A percentile compares a stretch with the other conserved stretches of the same genome.
phyloP scores from a whole-genome alignment of 2,113 vertebrate genomes.

The Etheostoma spectabile region DNA sequence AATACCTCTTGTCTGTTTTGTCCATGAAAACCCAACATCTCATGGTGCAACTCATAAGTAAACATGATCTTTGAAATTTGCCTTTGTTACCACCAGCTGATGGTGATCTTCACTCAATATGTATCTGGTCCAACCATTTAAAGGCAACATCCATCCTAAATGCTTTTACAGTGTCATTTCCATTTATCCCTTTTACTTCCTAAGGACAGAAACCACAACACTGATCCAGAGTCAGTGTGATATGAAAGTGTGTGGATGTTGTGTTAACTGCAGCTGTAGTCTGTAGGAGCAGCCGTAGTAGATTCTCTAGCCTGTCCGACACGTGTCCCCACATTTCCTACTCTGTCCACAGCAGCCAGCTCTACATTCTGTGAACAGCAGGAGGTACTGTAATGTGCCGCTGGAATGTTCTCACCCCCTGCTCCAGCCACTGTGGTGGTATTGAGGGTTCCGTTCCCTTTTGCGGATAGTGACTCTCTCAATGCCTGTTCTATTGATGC shows the following conservation, averaged over 20 bases:
- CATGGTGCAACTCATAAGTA: background rate
- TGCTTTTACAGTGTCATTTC: background rate
- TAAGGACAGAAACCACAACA: constrained; percentile 21
- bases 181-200: constrained; percentile 12
- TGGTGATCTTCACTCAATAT: background rate
- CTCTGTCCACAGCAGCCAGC: constrained; percentile 74
- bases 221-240: constrained; percentile 35
- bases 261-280: constrained; percentile 16
- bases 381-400: constrained; percentile 72
- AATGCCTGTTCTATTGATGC: constrained; percentile 75
- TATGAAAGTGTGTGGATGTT: constrained; percentile 18
- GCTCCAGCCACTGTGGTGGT: constrained; percentile 50
- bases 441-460: constrained; percentile 76
- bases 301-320: constrained; percentile 72
- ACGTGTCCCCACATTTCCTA: constrained; percentile 79
- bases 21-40: background rate
- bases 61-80: background rate
- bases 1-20: background rate
- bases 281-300: background rate
- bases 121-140: background rate
- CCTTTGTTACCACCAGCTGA: background rate
- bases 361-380: constrained; percentile 76
- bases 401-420: constrained; percentile 56
- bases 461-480: constrained; percentile 47
- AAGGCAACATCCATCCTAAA: background rate